Percentiles rank a stretch among this genome's conserved stretches.
Conservation (phyloP, 2,113 vertebrate genomes). For the Dipodomys spectabilis region DNA sequence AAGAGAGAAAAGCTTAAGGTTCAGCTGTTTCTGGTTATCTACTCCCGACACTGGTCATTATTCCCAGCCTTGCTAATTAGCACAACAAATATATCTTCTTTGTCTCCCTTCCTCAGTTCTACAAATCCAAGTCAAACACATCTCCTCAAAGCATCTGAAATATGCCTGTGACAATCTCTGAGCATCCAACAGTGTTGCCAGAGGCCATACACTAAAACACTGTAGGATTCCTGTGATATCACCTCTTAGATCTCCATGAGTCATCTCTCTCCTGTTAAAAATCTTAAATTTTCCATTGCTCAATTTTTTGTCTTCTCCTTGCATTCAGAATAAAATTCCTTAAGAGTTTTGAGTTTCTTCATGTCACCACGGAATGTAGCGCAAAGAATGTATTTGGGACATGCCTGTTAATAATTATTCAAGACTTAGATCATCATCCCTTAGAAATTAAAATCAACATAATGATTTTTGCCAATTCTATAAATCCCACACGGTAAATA, state of each 20-base stretch:
- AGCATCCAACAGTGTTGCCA: neutral
- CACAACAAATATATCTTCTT: neutral
- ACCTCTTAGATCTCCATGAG: neutral
- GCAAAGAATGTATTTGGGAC: neutral
- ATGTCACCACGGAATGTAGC: neutral
- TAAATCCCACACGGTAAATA: neutral
- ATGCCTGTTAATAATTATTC: neutral
- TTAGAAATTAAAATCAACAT: slow-evolving; percentile 34
- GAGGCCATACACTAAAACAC: neutral
- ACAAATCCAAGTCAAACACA: neutral
- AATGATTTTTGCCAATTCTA: neutral
- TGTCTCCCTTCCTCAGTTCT: neutral
- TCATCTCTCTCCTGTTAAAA: neutral
- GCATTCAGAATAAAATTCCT: slow-evolving; percentile 1
- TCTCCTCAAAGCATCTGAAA: neutral
- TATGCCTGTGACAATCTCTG: neutral
- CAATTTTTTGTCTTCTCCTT: neutral
- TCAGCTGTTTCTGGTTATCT: neutral
- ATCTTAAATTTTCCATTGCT: neutral
- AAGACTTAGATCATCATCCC: neutral
- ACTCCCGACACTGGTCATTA: neutral
- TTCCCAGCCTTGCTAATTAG: neutral
- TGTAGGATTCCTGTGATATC: neutral
- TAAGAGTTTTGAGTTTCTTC: neutral
- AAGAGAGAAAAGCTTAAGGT: too few relatives aligned